Base-by-base conservation (phyloP, 1,140 invertebrate genomes). In the Eueides isabella region DNA sequence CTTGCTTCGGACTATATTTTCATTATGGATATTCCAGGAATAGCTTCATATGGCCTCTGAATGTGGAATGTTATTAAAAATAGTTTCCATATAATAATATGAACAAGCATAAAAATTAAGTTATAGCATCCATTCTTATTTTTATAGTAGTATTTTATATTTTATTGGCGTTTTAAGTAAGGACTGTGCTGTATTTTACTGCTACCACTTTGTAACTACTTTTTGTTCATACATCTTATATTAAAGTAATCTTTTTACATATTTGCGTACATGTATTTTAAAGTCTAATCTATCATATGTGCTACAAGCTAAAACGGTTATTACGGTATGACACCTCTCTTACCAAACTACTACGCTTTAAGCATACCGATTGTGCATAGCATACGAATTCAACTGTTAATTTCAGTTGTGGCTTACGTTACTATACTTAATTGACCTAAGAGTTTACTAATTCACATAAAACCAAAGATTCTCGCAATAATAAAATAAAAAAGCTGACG, bases 331-430 rank as follows among this genome's bases (percentile, higher is more conserved):
- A 26, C 65, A 67, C 65, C 65, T 66, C 64, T 16, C 62, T 66
- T 3, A 7, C 38, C 16, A 26, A 31, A 67, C 28, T 28, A 5
- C 44, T 48, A 48, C 28, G 38, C 28, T 28, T 28, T 26, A 29
- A 16, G 65, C 65, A 67, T 67, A 67, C 65, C 29, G 26, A 31
- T 67, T 67, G 28, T 16, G 44, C 28, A 29, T 35, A 28, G 26
- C 38, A 19, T 16, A 41, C 38, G 38, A 67, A 67, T 26, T 67
- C 23, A 30, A 41, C 28, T 38, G 44, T 29, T 67, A 48, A 66
- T 38, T 66, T 38, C 38, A 44, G 26, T 48, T 67, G 9, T n/a
- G 19, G 3, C 44, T n/a, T 29, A 12, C 30, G 38, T 44, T 41
- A 41, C 35, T 26, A 41, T 31, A 41, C 16, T 41, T 26, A 66